These are phyloP conservation scores for Syrmaticus mikado DNA, from an alignment of 2,113 vertebrate genomes.

Conservation along the genomic window DNA sequence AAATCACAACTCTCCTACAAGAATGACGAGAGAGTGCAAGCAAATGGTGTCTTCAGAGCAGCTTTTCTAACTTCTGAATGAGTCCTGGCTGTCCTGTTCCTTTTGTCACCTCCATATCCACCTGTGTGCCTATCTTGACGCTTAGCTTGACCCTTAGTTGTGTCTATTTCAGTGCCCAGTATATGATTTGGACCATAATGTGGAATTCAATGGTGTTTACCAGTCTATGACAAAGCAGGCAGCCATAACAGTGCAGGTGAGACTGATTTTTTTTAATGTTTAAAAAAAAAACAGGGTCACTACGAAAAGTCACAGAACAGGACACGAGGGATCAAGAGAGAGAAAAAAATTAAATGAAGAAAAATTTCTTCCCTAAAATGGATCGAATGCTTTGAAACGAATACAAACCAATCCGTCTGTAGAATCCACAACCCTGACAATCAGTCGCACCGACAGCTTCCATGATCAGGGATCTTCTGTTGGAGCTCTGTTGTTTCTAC, in stretches of 20 bases:
- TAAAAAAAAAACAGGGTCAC: too few species aligned
- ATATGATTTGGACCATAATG: conserved; percentile 84
- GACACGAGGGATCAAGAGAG: too few species aligned
- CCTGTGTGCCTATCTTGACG: neutral
- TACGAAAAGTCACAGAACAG: too few species aligned
- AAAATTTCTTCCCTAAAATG: too few species aligned
- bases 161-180: conserved; percentile 80
- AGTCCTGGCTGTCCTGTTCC: neutral
- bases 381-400: too few species aligned
- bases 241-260: conserved; percentile 84
- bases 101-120: neutral
- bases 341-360: too few species aligned
- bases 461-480: neutral
- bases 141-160: neutral
- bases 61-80: neutral
- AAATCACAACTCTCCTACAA: neutral
- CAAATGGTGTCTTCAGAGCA: neutral
- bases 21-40: neutral
- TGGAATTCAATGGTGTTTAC: conserved; percentile 85
- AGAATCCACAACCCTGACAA: too few species aligned
- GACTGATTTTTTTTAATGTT: neutral
- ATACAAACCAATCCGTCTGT: too few species aligned
- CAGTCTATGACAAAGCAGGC: conserved; percentile 86
- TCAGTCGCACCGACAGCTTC: too few species aligned
- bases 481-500: neutral